A percentile compares a stretch with the other conserved stretches of the same genome.
Evolutionary conservation across 2,888 invertebrate genomes (phyloP).

Genomic region (Amblyteles armatorius): DNA sequence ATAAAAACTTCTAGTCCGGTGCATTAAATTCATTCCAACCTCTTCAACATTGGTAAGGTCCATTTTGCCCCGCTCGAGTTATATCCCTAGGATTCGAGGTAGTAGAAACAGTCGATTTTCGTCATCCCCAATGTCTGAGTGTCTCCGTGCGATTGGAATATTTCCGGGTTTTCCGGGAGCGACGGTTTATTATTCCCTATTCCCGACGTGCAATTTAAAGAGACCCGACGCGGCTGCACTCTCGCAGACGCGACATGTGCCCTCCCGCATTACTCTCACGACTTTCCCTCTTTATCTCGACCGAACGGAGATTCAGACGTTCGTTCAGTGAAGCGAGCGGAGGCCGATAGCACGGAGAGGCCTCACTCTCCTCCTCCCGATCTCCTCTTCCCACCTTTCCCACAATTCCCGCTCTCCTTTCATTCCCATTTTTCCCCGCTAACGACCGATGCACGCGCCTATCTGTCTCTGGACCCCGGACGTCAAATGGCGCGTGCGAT

Average conservation of each 20-base stretch:
- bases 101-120: slow-evolving; percentile 34
- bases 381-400: slow-evolving; percentile 45
- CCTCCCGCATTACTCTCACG: slow-evolving; percentile 12
- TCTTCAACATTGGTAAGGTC: too few relatives aligned
- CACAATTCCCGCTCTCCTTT: neutral
- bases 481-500: slow-evolving; percentile 73
- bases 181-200: neutral
- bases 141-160: neutral
- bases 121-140: neutral
- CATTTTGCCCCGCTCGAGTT: neutral
- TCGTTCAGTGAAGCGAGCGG: slow-evolving; percentile 63
- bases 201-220: slow-evolving; percentile 2
- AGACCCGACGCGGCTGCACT: neutral
- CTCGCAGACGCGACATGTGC: slow-evolving; percentile 10
- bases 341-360: slow-evolving; percentile 60
- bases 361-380: slow-evolving; percentile 28
- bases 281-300: slow-evolving; percentile 10
- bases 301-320: slow-evolving; percentile 53
- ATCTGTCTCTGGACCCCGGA: slow-evolving; percentile 59
- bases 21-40: too few relatives aligned
- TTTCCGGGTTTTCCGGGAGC: neutral
- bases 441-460: slow-evolving; percentile 70
- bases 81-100: neutral
- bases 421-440: slow-evolving; percentile 61
- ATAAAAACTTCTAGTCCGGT: too few relatives aligned